Evolutionary conservation across 2,113 vertebrate species (phyloP), one percentile per base, ranked within the genome.

Genomic region (Rousettus leschenaultii): DNA sequence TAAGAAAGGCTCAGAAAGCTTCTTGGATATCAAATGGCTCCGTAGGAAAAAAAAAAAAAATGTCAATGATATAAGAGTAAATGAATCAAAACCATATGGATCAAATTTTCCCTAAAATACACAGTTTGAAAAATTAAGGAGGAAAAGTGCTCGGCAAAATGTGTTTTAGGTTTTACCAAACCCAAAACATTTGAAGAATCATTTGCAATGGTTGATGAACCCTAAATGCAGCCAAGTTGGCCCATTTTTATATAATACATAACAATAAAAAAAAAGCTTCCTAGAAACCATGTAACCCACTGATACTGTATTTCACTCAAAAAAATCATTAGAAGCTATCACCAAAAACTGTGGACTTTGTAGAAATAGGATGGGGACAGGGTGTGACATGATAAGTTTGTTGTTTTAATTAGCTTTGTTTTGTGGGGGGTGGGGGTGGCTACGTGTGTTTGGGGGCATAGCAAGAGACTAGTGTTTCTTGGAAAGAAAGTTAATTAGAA

Each of bases 61-160:
- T 15, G 83, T 85, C 93, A 95, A 70, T 95, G 95, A 97, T 97
- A 97, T 94, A 96, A 97, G 97, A 97, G 97, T 86, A 97, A 98
- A 98, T 98, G 97, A 97, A 97, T 97, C 89, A 97, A 97, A 98
- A 97, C 97, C 97, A 98, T 94, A 97, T 97, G 97, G 97, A 91
- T 96, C 97, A 97, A 97, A 97, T 97, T 96, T 97, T 97, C 97
- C 97, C 83, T 97, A 97, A 98, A 98, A 98, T 97, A 96, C 93
- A 97, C 95, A 97, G 97, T 97, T 98, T 92, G 96, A 98, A 97
- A 98, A 98, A 97, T 97, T 97, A 97, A 96, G 97, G 79, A 95
- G 86, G 93, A 97, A 97, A 97, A 97, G 95, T 96, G 87, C 95
- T 90, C 94, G 97, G 95, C 91, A 96, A 94, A 98, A 98, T 97